A percentile compares a stretch with the other conserved stretches of the same genome.
Conservation (phyloP, 2,797 vertebrate species). For the Artibeus jamaicensis region DNA sequence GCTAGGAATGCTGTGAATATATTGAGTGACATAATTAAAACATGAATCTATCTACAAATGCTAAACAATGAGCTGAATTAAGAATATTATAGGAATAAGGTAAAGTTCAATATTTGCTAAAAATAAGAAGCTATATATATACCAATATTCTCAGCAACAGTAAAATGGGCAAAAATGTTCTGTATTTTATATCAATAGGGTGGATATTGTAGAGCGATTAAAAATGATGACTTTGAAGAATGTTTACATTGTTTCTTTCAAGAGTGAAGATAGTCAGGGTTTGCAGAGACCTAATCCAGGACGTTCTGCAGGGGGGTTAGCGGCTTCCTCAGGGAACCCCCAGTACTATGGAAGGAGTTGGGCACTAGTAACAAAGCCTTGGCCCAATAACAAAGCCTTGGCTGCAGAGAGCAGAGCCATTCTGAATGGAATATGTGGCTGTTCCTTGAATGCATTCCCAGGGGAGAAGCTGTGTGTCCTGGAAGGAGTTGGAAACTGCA, state of each 20-base stretch:
- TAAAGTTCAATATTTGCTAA: background rate
- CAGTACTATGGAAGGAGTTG: background rate
- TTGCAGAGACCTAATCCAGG: background rate
- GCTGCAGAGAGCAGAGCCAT: background rate
- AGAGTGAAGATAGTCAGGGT: background rate
- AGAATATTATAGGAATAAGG: background rate
- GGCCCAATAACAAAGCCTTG: background rate
- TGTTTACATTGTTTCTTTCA: background rate
- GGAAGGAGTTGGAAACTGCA: background rate
- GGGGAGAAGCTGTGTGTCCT: background rate
- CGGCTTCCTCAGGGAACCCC: background rate
- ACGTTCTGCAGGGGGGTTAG: background rate
- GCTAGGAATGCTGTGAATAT: background rate
- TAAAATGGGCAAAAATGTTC: background rate
- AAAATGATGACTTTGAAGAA: background rate
- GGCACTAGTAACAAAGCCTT: background rate
- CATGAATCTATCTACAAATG: background rate
- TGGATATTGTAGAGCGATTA: background rate
- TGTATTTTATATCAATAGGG: background rate
- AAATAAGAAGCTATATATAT: background rate
- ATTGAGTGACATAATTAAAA: background rate
- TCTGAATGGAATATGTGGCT: fast-evolving
- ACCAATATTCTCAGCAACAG: background rate
- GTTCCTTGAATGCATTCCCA: background rate
- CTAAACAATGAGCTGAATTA: background rate